phyloP scores from a whole-genome alignment of 2,888 invertebrate genomes.

The Drosophila subquinaria region DNA sequence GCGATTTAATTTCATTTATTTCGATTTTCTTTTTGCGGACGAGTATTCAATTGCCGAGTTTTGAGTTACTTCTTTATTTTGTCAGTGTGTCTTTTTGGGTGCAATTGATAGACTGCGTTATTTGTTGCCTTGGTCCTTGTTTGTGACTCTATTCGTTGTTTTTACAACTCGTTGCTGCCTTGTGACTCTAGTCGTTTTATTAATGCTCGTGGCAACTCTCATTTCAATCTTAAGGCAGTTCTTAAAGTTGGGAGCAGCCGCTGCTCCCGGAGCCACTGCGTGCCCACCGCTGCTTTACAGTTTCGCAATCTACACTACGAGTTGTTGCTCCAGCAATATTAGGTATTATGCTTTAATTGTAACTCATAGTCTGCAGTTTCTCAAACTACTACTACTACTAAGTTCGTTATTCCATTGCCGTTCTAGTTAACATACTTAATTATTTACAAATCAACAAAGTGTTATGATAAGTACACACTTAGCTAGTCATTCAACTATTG shows the following conservation, averaged over 20 bases:
- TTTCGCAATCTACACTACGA: no score
- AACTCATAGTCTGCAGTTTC: neutral
- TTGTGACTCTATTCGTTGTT: neutral
- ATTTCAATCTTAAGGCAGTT: no score
- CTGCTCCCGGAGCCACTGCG: no score
- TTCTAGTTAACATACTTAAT: neutral
- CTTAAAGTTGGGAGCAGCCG: no score
- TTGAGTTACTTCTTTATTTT: neutral
- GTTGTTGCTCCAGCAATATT: no score
- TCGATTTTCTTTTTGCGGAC: neutral
- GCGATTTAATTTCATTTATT: neutral
- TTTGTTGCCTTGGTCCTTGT: slow-evolving; percentile 2
- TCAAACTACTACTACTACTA: no score
- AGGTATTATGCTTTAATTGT: no score
- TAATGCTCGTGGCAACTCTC: no score
- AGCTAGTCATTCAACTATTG: neutral
- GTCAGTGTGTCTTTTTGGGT: neutral
- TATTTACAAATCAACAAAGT: slow-evolving; percentile 1
- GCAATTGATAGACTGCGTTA: neutral
- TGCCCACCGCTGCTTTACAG: no score
- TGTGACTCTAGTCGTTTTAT: no score
- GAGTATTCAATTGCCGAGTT: slow-evolving; percentile 12
- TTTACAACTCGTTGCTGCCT: no score
- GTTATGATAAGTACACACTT: neutral
- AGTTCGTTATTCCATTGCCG: neutral